Evolutionary conservation across 2,113 vertebrate genomes (phyloP), one percentile per base, ranked within the genome.

Genomic region (Ageneiosus marmoratus): DNA sequence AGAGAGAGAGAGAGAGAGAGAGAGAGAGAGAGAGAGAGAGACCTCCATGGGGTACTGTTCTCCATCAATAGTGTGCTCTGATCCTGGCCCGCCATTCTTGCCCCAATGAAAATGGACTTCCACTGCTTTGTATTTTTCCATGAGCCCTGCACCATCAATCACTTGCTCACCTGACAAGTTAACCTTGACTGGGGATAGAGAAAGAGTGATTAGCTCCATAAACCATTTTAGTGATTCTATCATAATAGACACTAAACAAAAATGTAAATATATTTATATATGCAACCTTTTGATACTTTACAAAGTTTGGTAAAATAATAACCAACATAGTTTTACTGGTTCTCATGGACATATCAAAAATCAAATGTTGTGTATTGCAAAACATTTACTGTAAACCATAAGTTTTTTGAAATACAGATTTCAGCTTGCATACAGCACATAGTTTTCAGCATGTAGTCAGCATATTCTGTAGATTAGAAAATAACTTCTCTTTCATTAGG

Each of bases 61-160:
- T 82, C 95, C 95, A 3, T 98, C 87, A 0, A 98, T 89, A 27
- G 90, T 95, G 93, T 98, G 96, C 82, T 98, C 97, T 0, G 96
- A 96, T 0, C 86, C 90, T 0, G 2, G 27, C 0, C 58, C 18
- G 1, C 9, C 50, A 1, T 27, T 3, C 3, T 20, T 5, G 24
- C 96, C 96, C 97, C 96, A 98, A 81, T 97, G 96, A 9, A 96
- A 89, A 77, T 97, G 96, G 72, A 96, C 84, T 85, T 96, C 92
- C 0, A 88, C 0, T 0, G 94, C 95, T 69, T 88, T 95, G 91
- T 96, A 97, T 13, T 1, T 41, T 0, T 29, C 16, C 0, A 0
- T 0, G 80, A 98, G 92, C 0, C 92, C 91, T 77, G 95, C 96
- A 0, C 82, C 91, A 22, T 63, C 1, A 0, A 98, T 80, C 32